Evolutionary conservation across 2,888 invertebrate genomes (phyloP).

Genomic region (Clepsis dumicolana): DNA sequence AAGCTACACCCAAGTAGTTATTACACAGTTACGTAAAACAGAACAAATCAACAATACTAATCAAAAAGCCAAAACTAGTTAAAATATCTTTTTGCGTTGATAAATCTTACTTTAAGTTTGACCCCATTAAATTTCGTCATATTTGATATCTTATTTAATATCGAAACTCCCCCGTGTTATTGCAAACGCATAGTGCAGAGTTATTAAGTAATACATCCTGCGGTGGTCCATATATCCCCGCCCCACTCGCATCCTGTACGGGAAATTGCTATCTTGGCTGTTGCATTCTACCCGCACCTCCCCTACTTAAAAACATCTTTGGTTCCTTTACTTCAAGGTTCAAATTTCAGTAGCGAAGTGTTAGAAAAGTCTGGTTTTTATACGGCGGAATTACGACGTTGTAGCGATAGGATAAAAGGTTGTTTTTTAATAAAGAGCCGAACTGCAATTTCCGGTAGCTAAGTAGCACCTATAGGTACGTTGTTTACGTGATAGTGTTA

Average conservation of each 20-base stretch:
- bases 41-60: too few relatives aligned
- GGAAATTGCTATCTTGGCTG: conserved; percentile 37
- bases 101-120: too few relatives aligned
- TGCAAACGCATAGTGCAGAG: conserved; percentile 21
- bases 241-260: conserved; percentile 18
- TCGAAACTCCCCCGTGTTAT: not conserved
- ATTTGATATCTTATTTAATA: not conserved
- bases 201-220: conserved; percentile 37
- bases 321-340: not conserved
- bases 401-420: not conserved
- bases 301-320: conserved; percentile 17
- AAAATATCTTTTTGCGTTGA: too few relatives aligned
- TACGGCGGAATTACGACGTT: not conserved
- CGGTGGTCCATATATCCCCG: conserved; percentile 25
- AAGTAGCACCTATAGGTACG: conserved; percentile 17
- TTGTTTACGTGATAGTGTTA: conserved; percentile 11
- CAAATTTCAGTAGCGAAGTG: not conserved
- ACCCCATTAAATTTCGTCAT: too few relatives aligned
- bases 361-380: not conserved
- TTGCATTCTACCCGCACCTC: conserved; percentile 12
- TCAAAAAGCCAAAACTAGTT: too few relatives aligned
- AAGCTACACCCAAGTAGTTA: too few relatives aligned
- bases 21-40: too few relatives aligned
- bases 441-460: conserved; percentile 30
- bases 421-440: conserved; percentile 2